These are phyloP conservation scores for Halcyon senegalensis DNA, from an alignment of 2,113 vertebrate species.

Conservation along the genomic window DNA sequence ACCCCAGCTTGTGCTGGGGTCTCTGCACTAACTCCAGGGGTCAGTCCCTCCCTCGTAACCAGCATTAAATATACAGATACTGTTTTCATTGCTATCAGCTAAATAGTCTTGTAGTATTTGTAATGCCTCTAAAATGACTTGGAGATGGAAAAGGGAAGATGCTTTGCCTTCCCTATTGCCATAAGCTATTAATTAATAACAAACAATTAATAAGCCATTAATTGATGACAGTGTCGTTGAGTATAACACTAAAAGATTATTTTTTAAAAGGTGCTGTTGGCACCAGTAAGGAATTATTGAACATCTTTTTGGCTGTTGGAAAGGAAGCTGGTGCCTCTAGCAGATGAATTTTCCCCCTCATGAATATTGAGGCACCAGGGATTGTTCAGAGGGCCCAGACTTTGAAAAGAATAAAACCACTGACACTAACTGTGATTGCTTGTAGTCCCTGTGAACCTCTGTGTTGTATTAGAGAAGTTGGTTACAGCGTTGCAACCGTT, in stretches of 20 bases:
- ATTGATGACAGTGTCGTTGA: fast-evolving
- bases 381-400: background rate
- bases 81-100: fast-evolving
- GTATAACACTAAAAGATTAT: fast-evolving
- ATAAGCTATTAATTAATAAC: fast-evolving
- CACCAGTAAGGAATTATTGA: fast-evolving
- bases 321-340: background rate
- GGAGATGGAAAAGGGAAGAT: background rate
- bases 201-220: too few species aligned
- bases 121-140: fast-evolving
- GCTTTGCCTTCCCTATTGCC: fast-evolving
- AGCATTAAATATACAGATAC: fast-evolving
- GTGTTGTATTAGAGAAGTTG: background rate
- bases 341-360: background rate
- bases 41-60: fast-evolving
- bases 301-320: background rate
- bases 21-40: background rate
- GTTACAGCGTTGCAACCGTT: background rate
- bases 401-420: fast-evolving
- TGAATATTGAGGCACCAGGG: background rate
- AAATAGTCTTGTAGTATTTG: fast-evolving
- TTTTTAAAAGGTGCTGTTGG: background rate
- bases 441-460: background rate
- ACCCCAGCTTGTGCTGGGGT: fast-evolving
- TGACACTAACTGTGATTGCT: background rate